Evolutionary conservation across 2,888 invertebrate species (phyloP).

Genomic region (Drosophila helvetica): DNA sequence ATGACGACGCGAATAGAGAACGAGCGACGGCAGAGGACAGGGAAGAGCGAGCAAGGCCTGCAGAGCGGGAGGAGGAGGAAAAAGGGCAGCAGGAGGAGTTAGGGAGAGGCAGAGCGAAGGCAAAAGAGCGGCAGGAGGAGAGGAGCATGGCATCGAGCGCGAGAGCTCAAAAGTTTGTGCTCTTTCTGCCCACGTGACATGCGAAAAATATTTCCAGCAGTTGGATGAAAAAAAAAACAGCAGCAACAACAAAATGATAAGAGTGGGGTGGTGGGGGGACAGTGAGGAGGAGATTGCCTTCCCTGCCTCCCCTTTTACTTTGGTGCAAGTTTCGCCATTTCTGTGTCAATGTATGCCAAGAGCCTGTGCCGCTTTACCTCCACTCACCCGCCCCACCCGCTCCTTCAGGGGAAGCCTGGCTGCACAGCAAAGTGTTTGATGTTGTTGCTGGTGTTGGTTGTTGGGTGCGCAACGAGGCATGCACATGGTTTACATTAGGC

Average conservation of each 20-base stretch:
- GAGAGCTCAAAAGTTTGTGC: conserved; percentile 35
- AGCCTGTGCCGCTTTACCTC: conserved; percentile 24
- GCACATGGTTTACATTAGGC: conserved; percentile 76
- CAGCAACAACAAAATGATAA: conserved; percentile 13
- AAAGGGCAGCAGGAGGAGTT: no score
- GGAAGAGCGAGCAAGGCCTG: no score
- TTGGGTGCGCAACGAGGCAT: conserved; percentile 71
- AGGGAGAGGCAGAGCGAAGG: no score
- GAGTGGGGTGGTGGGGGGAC: conserved; percentile 21
- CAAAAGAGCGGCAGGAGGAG: no score
- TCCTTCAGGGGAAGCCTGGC: conserved; percentile 55
- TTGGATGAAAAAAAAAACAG: conserved; percentile 14
- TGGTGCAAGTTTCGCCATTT: conserved; percentile 44
- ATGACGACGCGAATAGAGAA: conserved; percentile 24
- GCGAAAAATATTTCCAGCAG: conserved; percentile 53
- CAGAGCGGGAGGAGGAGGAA: no score
- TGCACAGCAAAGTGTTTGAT: conserved; percentile 70
- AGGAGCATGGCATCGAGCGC: not conserved
- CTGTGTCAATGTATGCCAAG: conserved; percentile 72
- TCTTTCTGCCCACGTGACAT: conserved; percentile 41
- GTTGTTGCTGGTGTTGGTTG: conserved; percentile 54
- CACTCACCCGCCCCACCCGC: not conserved
- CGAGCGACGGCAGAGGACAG: not conserved
- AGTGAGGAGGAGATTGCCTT: not conserved
- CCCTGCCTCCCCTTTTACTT: conserved; percentile 10